Percentiles rank a stretch among this genome's conserved stretches.
phyloP scores from a whole-genome alignment of 2,797 vertebrate species.

The Pseudomugil gertrudae region DNA sequence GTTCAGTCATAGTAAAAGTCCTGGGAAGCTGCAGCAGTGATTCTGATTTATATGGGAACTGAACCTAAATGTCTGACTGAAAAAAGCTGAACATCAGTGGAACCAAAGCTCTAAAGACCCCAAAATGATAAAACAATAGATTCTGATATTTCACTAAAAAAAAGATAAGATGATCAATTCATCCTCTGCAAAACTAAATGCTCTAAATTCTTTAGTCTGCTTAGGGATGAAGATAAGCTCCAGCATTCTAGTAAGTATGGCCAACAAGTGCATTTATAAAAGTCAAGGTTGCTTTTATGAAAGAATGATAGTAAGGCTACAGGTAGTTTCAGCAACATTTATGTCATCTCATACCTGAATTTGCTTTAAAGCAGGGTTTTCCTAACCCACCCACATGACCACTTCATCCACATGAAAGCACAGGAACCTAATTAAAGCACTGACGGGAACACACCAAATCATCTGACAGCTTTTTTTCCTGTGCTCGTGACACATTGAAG shows the following conservation, averaged over 20 bases:
- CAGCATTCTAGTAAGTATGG: not conserved
- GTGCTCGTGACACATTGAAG: not conserved
- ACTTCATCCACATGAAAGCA: not conserved
- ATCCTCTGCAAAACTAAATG: too few relatives aligned
- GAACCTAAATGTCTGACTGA: too few relatives aligned
- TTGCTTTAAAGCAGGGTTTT: not conserved
- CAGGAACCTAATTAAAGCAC: not conserved
- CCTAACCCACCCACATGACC: not conserved
- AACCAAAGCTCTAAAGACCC: too few relatives aligned
- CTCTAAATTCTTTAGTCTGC: too few relatives aligned
- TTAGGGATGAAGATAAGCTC: not conserved
- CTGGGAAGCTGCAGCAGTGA: too few relatives aligned
- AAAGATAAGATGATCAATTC: too few relatives aligned
- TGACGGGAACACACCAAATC: not conserved
- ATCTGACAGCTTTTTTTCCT: not conserved
- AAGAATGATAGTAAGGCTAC: not conserved
- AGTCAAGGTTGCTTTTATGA: not conserved
- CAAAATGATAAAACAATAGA: too few relatives aligned
- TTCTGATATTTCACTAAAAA: too few relatives aligned
- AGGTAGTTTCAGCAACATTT: not conserved
- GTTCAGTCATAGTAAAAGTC: too few relatives aligned
- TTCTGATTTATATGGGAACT: too few relatives aligned
- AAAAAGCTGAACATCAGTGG: too few relatives aligned
- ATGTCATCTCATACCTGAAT: not conserved
- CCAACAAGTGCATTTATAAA: not conserved